Base-by-base conservation (phyloP, 2,797 vertebrate genomes). In the Anguilla pacifica region DNA sequence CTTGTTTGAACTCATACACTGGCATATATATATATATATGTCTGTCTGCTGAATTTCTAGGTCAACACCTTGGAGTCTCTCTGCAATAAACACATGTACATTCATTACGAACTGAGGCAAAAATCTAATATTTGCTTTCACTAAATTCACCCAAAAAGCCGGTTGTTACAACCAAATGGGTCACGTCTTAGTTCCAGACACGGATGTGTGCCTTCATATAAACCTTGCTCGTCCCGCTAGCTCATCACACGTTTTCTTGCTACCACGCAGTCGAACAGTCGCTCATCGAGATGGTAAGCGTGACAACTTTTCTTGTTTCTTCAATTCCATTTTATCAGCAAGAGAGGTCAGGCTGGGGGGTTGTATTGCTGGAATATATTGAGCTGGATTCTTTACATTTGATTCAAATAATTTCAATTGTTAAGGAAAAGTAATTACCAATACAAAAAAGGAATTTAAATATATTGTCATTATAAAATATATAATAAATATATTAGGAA, bases 121-220 rank as follows among this genome's bases (percentile, higher is more conserved):
- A 67, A n/a, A 67, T 67, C 64, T 67, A 82, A 82, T 82, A 51
- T 82, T 82, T 49, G 11, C 43, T 51, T 51, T 82, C 39, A 6
- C 9, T 43, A 25, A 17, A 51, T 22, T 9, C 22, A n/a, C 46
- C 79, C 7, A 6, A 77, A 0, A 77, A 39, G 13, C 72, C 0
- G 17, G 31, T 35, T 11, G 31, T 72, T 10, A 28, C 25, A 13
- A 77, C 46, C 19, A 82, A 25, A 82, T 25, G 6, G 6, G 51
- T 82, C 79, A 49, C 39, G 6, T 22, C 46, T 49, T 51, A 22
- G 31, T 25, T 2, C 25, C 39, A 10, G 22, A 82, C 1, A 19
- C 22, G 22, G 79, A 82, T 7, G 43, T 82, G 19, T n/a, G 4
- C n/a, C 25, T 49, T 25, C 43, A 49, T 82, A 82, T 82, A 82